Evolutionary conservation across 2,888 invertebrate species (phyloP), one percentile per base, ranked within the genome.

Genomic region (Nomada fucata): DNA sequence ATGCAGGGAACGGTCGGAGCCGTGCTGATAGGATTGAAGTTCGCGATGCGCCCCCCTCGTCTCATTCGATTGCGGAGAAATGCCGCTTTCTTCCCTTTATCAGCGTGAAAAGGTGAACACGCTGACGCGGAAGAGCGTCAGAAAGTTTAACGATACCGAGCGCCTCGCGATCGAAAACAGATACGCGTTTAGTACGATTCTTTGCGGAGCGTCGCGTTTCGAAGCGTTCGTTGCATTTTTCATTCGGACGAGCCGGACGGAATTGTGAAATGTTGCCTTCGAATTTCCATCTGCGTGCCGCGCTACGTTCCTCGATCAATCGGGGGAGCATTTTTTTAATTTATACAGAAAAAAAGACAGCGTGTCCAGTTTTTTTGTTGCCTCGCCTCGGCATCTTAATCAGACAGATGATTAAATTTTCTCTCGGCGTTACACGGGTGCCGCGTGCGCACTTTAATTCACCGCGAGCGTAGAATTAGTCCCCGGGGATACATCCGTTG

Each of bases 1-100:
- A 53, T 44, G 67, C 50, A 42, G 50, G 23, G 20, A 55, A 18
- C 36, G 20, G 61, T 42, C 13, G 20, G 53, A 52, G 50, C 20
- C 42, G 57, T 10, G 64, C 52, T 63, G 81, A 78, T 81, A 74
- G 53, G 71, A 82, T 82, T 74, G 74, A 67, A 60, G 59, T 63
- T 52, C 65, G 18, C 55, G 52, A 52, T 52, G 71, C 64, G 75
- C 60, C 67, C 59, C 20, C 63, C 18, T n/a, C 57, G 47, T 23
- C n/a, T 42, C 13, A 52, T 74, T 70, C 70, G 72, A 79, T 79
- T 70, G 55, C 74, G 47, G 29, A 42, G 74, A 57, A 68, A 68
- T 64, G 53, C 29, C 13, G 63, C 47, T 57, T 52, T 53, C 42
- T 59, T 69, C 36, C 47, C 50, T 55, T 65, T 65, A 60, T 70